Percentiles rank a stretch among this genome's conserved stretches.
These are phyloP conservation scores for Rallus limicola DNA, from an alignment of 2,113 vertebrate species.

Conservation along the genomic window DNA sequence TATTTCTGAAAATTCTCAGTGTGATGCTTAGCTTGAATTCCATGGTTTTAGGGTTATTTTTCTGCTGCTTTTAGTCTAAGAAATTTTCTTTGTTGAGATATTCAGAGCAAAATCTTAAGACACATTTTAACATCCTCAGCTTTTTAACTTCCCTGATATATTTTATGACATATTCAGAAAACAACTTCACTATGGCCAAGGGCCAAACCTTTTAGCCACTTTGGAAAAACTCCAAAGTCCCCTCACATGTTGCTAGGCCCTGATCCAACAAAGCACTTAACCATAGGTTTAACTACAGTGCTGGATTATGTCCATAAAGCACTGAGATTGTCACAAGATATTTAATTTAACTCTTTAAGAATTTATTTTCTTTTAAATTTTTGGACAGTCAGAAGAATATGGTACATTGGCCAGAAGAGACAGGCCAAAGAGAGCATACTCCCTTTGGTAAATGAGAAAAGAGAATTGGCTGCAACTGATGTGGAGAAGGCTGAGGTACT, in stretches of 20 bases:
- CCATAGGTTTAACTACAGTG: background rate
- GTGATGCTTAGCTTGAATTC: background rate
- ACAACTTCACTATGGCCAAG: background rate
- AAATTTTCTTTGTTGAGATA: background rate
- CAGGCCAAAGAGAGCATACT: no score
- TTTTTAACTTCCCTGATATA: background rate
- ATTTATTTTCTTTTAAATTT: background rate
- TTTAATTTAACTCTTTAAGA: background rate
- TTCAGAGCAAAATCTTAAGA: background rate
- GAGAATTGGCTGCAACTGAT: no score
- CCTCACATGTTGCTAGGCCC: background rate
- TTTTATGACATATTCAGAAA: background rate
- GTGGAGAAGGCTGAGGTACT: no score
- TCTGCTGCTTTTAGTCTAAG: background rate
- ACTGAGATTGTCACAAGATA: background rate
- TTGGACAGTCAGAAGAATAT: background rate
- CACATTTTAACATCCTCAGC: background rate
- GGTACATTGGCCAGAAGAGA: no score
- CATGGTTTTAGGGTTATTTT: rapidly evolving
- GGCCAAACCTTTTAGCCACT: background rate
- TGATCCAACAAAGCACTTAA: slow-evolving; percentile 43
- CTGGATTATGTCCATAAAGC: background rate
- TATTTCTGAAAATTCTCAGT: background rate
- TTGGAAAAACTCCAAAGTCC: background rate
- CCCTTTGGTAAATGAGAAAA: no score